phyloP scores from a whole-genome alignment of 2,797 vertebrate genomes.

The Rhinoraja longicauda region DNA sequence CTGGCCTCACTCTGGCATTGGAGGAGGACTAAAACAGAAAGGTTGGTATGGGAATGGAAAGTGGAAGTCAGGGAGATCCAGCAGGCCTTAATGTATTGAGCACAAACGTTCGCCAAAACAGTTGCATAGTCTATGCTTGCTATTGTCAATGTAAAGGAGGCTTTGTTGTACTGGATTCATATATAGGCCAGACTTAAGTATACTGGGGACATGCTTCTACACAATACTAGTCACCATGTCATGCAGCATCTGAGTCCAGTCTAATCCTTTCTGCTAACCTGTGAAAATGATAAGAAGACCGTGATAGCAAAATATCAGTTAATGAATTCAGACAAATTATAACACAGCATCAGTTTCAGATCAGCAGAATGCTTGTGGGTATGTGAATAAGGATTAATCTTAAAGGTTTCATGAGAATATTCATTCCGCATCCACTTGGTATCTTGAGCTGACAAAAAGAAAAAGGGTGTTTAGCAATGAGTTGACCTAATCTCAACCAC shows the following conservation, averaged over 20 bases:
- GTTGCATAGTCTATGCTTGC: too few species aligned
- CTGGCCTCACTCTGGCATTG: too few species aligned
- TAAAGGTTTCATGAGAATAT: background rate
- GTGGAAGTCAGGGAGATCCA: too few species aligned
- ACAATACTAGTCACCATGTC: background rate
- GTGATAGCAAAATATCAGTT: background rate
- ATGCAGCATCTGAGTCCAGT: background rate
- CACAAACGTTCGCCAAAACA: too few species aligned
- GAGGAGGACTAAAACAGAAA: too few species aligned
- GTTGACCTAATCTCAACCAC: background rate
- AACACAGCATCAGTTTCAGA: background rate
- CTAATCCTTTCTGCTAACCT: background rate
- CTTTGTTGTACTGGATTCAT: too few species aligned
- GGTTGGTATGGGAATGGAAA: too few species aligned
- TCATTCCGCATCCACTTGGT: background rate
- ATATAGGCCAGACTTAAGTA: too few species aligned
- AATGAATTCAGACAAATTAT: background rate
- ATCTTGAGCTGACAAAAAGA: background rate
- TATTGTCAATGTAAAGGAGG: too few species aligned
- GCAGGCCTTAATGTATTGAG: too few species aligned
- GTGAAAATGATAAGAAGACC: background rate
- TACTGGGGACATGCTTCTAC: background rate
- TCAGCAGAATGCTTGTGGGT: background rate
- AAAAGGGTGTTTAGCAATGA: background rate
- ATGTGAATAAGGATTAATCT: background rate